Percentiles rank a stretch among this genome's conserved stretches.
phyloP scores from a whole-genome alignment of 2,888 invertebrate genomes.

The Pinctada fucata region DNA sequence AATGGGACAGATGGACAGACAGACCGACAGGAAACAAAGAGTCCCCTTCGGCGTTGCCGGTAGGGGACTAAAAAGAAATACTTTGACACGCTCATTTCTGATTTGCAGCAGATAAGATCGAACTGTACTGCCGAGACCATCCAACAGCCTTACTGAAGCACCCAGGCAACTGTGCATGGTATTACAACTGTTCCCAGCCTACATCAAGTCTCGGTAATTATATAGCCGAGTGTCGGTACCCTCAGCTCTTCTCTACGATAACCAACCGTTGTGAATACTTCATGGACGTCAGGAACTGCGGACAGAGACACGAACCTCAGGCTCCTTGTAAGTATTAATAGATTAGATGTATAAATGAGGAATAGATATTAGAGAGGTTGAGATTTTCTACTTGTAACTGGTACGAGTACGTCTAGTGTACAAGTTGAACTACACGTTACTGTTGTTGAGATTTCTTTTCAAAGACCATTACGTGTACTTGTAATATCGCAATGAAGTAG shows the following conservation, averaged over 20 bases:
- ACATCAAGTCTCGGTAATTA: slow-evolving; percentile 42
- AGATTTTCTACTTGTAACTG: too few relatives aligned
- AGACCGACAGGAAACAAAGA: too few relatives aligned
- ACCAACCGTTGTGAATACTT: slow-evolving; percentile 48
- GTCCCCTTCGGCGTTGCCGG: too few relatives aligned
- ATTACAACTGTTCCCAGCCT: slow-evolving; percentile 50
- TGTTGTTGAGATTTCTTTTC: too few relatives aligned
- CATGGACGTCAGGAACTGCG: slow-evolving; percentile 45
- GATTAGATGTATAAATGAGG: not conserved
- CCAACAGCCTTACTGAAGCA: slow-evolving; percentile 41
- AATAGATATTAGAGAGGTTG: too few relatives aligned
- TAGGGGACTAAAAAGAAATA: too few relatives aligned
- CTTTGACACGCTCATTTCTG: too few relatives aligned
- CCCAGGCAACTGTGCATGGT: slow-evolving; percentile 52
- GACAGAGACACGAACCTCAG: slow-evolving; percentile 47
- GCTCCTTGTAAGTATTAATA: slow-evolving; percentile 52
- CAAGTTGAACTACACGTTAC: too few relatives aligned
- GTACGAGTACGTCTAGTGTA: too few relatives aligned
- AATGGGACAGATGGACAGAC: too few relatives aligned
- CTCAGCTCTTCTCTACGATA: slow-evolving; percentile 51
- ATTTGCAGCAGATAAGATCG: slow-evolving; percentile 25
- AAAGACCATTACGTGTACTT: too few relatives aligned
- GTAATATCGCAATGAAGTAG: too few relatives aligned
- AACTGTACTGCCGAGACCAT: slow-evolving; percentile 47
- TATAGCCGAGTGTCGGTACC: slow-evolving; percentile 50